These are phyloP conservation scores for Chrysogorgia sp. DNA, from an alignment of 92 coral and sea anemone species.

Conservation along the genomic window DNA sequence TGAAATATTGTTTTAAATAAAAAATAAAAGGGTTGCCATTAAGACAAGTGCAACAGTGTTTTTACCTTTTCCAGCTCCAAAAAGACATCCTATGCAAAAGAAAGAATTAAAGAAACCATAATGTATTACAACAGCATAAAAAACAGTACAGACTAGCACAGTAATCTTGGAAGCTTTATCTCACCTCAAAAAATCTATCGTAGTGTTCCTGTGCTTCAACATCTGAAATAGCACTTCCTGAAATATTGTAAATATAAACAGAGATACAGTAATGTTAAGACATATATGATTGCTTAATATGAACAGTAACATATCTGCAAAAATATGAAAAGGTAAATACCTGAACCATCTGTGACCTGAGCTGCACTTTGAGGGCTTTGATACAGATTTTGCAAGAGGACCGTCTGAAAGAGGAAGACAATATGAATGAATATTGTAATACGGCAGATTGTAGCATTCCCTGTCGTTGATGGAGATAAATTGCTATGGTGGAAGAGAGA, in stretches of 20 bases:
- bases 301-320: not conserved
- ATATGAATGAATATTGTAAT: too few relatives aligned
- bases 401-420: too few relatives aligned
- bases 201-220: slow-evolving; percentile 99
- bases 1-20: too few relatives aligned
- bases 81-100: slow-evolving; percentile 74
- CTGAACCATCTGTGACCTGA: slow-evolving; percentile 99
- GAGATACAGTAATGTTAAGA: not conserved
- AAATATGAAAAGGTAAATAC: slow-evolving; percentile 44
- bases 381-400: slow-evolving; percentile 90
- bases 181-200: slow-evolving; percentile 94
- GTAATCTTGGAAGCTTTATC: not conserved
- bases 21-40: too few relatives aligned
- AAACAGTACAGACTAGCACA: too few relatives aligned
- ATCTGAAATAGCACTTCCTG: slow-evolving; percentile 98
- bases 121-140: too few relatives aligned
- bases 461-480: too few relatives aligned
- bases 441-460: too few relatives aligned
- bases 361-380: slow-evolving; percentile 99
- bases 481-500: too few relatives aligned
- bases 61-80: slow-evolving; percentile 94
- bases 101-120: not conserved
- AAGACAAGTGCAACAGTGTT: too few relatives aligned
- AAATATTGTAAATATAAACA: not conserved
- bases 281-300: not conserved